Evolutionary conservation across 2,888 invertebrate genomes (phyloP), one percentile per base, ranked within the genome.

Genomic region (Andrena marginata): DNA sequence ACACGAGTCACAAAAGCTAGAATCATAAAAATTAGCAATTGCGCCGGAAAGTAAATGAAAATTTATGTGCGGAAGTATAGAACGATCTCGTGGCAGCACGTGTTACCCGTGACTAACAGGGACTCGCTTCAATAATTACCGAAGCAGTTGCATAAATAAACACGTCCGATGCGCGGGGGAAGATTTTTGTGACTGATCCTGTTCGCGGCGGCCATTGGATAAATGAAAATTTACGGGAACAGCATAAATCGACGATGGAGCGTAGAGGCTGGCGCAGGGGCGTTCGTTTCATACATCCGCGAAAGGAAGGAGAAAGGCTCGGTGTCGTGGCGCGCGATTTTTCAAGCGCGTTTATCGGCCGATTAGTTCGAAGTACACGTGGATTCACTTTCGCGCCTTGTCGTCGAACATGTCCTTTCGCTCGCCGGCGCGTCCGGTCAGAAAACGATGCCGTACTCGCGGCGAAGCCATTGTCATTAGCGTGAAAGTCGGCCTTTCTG

Each of bases 321-420:
- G 54, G 13, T n/a, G 63, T 42, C 51, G 67, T 51, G 49, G 76
- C 10, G 31, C 8, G 51, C 26, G 69, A 85, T 86, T 82, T 84
- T 85, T 85, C 84, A 80, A 20, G 71, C 81, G 68, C 78, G 71
- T 88, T 88, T 88, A 88, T 88, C 87, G 82, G 65, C 59, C 82
- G 79, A 82, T 88, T 88, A 88, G 77, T 70, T 71, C 29, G 49
- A 54, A 56, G 71, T 88, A 88, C 88, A 88, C 65, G 87, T 48
- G 84, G 87, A 85, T 85, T 88, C 89, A 89, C 87, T 88, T 82
- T 89, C 87, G 77, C 74, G 81, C 31, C 35, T 71, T 71, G 73
- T 76, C 79, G 77, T 69, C 54, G 84, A 48, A 68, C 84, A 59
- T 29, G 72, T 82, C 64, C 80, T 80, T 79, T 80, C 80, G 85